phyloP scores from a whole-genome alignment of 2,113 vertebrate genomes.

The Entomyzon cyanotis region DNA sequence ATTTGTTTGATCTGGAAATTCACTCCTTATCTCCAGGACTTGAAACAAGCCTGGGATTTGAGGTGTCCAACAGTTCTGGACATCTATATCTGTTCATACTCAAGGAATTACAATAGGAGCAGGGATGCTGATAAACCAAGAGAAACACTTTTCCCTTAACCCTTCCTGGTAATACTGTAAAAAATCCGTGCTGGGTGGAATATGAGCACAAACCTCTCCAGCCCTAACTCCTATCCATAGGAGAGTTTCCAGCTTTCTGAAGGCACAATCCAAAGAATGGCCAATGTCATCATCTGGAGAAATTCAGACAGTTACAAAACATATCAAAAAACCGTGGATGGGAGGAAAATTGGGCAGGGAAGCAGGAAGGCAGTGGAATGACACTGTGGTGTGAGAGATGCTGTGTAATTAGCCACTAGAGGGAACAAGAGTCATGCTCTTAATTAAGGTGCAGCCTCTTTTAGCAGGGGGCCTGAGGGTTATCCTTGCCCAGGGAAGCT shows the following conservation, averaged over 20 bases:
- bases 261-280: not conserved
- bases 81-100: not conserved
- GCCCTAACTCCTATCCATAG: not conserved
- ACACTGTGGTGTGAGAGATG: not conserved
- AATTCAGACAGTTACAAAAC: not conserved
- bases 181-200: not conserved
- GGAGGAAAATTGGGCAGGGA: not conserved
- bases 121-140: not conserved
- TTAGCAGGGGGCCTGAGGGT: not conserved
- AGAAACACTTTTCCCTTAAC: not conserved
- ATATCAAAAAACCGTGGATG: not conserved
- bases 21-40: slow-evolving; percentile 23
- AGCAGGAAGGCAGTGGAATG: not conserved
- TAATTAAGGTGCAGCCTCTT: slow-evolving; percentile 15
- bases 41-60: slow-evolving; percentile 6
- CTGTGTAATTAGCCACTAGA: slow-evolving; percentile 38
- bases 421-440: slow-evolving; percentile 59
- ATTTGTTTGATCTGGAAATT: not conserved
- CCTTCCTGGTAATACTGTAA: not conserved
- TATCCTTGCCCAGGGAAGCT: not conserved
- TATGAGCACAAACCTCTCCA: not conserved
- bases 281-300: not conserved
- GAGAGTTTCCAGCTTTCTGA: not conserved
- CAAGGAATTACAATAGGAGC: not conserved
- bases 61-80: not conserved